phyloP scores from a whole-genome alignment of 2,797 vertebrate genomes.

The Knipowitschia caucasica region DNA sequence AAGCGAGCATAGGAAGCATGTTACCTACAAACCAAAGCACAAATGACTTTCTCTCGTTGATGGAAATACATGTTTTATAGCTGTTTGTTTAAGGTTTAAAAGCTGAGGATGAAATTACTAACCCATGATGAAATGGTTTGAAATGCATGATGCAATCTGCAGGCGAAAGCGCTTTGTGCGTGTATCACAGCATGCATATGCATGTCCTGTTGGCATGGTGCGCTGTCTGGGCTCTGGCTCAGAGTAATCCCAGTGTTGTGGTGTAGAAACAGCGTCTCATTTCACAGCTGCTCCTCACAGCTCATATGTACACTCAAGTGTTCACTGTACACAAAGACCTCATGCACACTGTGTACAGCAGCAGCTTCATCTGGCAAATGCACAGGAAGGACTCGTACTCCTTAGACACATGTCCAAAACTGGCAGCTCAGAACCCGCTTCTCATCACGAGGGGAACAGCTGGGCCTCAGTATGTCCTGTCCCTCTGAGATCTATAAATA shows the following conservation, averaged over 20 bases:
- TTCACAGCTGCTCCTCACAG: conserved; percentile 57
- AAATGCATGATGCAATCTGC: conserved; percentile 61
- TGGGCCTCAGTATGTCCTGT: conserved; percentile 60
- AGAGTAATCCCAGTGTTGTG: conserved; percentile 51
- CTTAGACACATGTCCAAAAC: conserved; percentile 39
- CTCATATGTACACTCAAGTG: conserved; percentile 34
- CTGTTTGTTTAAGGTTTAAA: conserved; percentile 59
- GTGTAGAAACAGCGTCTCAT: conserved; percentile 49
- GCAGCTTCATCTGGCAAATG: conserved; percentile 21
- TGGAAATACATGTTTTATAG: conserved; percentile 28
- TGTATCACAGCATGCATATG: conserved; percentile 58
- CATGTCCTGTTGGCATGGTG: conserved; percentile 55
- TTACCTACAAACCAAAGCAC: conserved; percentile 29
- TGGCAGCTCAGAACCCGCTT: conserved; percentile 33
- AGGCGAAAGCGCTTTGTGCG: conserved; percentile 47
- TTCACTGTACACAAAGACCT: conserved; percentile 35
- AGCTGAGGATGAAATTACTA: conserved; percentile 39
- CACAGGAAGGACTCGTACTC: conserved; percentile 20
- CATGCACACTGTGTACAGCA: conserved; percentile 4
- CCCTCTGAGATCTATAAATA: conserved; percentile 61
- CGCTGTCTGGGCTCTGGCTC: conserved; percentile 46
- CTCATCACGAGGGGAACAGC: conserved; percentile 54
- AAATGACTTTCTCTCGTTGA: conserved; percentile 10
- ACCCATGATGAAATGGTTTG: conserved; percentile 68
- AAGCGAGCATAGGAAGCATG: conserved; percentile 22